These are phyloP conservation scores for Apamea crenata DNA, from an alignment of 2,888 invertebrate species.

Conservation along the genomic window DNA sequence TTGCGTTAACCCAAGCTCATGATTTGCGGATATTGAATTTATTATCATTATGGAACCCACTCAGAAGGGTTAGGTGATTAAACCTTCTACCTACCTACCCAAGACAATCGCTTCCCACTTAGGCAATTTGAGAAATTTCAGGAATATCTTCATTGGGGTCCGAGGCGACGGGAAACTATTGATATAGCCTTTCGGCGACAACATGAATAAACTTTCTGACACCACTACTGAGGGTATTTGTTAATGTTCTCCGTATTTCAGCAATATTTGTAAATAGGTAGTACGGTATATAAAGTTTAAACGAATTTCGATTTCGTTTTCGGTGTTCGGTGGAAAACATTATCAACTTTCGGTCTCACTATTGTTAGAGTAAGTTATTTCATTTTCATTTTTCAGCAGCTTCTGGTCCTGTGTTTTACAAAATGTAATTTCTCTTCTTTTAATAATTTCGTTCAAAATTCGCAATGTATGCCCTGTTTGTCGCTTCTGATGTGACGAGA, in stretches of 20 bases:
- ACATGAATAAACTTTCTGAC: slow-evolving; percentile 45
- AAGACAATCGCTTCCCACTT: slow-evolving; percentile 77
- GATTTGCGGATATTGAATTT: slow-evolving; percentile 85
- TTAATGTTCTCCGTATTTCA: slow-evolving; percentile 17
- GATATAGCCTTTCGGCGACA: slow-evolving; percentile 38
- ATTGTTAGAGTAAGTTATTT: not conserved
- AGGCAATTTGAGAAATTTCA: slow-evolving; percentile 75
- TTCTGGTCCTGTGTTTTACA: not conserved
- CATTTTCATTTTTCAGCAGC: not conserved
- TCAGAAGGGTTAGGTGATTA: slow-evolving; percentile 82
- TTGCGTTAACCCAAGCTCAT: slow-evolving; percentile 70
- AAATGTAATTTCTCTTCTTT: no score
- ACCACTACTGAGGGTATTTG: slow-evolving; percentile 26
- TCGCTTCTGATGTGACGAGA: not conserved
- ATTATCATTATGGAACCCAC: slow-evolving; percentile 79
- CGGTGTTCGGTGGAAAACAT: not conserved
- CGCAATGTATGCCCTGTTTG: not conserved
- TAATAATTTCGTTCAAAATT: not conserved
- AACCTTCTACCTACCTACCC: slow-evolving; percentile 71
- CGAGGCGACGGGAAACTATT: slow-evolving; percentile 57
- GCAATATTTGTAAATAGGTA: not conserved
- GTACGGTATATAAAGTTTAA: not conserved
- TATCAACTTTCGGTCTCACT: not conserved
- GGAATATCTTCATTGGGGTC: slow-evolving; percentile 67
- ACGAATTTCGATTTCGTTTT: not conserved